Percentiles rank a stretch among this genome's conserved stretches.
Conservation (phyloP, 2,797 vertebrate species). For the Falco berigora region DNA sequence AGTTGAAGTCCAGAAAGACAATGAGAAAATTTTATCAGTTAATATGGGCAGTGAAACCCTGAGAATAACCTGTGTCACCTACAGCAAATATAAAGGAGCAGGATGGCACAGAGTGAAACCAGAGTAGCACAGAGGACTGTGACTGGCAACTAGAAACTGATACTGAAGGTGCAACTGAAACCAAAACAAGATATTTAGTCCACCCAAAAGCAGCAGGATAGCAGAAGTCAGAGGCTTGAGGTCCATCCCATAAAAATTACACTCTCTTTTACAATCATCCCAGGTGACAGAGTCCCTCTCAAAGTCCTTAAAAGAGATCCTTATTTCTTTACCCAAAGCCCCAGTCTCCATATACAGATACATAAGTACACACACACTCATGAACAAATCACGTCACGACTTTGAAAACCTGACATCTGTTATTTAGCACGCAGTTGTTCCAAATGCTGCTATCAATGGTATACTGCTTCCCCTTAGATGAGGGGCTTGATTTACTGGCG, state of each 20-base stretch:
- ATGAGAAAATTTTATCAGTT: neutral
- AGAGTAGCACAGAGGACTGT: neutral
- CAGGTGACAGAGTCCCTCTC: neutral
- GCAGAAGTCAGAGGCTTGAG: neutral
- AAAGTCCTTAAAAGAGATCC: neutral
- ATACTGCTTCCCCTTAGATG: neutral
- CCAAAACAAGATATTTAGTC: neutral
- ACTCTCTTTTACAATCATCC: neutral
- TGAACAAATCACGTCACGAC: neutral
- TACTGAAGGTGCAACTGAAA: neutral
- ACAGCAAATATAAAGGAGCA: neutral
- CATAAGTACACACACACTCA: neutral
- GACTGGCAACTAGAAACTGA: neutral
- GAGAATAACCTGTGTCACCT: neutral
- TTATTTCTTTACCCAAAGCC: neutral
- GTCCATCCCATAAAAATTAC: neutral
- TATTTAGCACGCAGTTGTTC: neutral
- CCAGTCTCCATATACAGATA: neutral
- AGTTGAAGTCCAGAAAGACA: neutral
- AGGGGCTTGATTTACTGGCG: neutral
- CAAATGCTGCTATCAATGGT: neutral
- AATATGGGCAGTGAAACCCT: neutral
- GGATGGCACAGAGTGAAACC: neutral
- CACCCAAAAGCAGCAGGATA: neutral
- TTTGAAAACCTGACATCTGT: neutral